phyloP scores from a whole-genome alignment of 2,888 invertebrate genomes.

The Strigamia transsilvanica region DNA sequence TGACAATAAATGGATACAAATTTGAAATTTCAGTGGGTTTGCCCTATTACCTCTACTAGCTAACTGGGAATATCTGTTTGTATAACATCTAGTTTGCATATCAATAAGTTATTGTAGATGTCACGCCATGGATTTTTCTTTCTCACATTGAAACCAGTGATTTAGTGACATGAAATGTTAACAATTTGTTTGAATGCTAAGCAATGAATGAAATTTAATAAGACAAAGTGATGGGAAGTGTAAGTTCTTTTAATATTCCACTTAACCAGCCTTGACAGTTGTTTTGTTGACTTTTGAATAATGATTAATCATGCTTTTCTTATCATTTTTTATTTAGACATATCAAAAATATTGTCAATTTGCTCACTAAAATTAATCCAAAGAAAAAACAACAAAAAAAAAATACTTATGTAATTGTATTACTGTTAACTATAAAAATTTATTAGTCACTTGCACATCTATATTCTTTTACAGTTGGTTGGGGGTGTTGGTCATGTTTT shows the following conservation, averaged over 20 bases:
- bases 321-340: slow-evolving; percentile 18
- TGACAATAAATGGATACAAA: background rate
- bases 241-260: slow-evolving; percentile 7
- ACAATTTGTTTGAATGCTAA: background rate
- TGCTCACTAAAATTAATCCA: slow-evolving; percentile 13
- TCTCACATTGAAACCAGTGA: slow-evolving; percentile 9
- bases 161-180: background rate
- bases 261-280: slow-evolving; percentile 7
- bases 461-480: background rate
- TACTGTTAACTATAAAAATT: slow-evolving; percentile 12
- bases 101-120: background rate
- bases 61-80: background rate
- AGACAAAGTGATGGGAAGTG: background rate
- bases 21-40: background rate
- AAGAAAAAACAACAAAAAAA: background rate
- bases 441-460: background rate
- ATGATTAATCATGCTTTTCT: background rate
- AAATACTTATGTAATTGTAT: background rate
- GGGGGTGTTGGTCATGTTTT: too few relatives aligned
- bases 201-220: background rate
- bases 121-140: background rate
- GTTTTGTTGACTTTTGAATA: background rate
- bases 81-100: slow-evolving; percentile 2
- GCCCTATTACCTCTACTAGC: background rate
- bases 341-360: slow-evolving; percentile 37